Percentiles rank a stretch among this genome's conserved stretches.
Conservation (phyloP, 2,797 vertebrate genomes). For the Hipposideros larvatus region DNA sequence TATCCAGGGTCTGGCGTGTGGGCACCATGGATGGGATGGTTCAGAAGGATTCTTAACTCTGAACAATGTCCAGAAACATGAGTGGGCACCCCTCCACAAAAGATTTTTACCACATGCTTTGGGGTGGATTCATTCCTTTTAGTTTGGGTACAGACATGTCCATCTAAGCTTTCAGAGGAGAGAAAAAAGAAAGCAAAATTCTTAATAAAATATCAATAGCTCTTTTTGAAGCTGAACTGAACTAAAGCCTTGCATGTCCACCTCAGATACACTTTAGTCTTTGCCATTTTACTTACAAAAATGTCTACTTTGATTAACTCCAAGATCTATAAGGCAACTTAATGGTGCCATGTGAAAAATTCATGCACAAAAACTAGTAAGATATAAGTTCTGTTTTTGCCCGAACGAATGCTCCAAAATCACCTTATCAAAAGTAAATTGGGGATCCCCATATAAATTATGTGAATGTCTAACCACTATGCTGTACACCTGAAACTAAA, state of each 20-base stretch:
- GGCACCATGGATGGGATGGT: not conserved
- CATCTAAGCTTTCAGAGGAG: conserved; percentile 42
- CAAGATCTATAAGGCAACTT: not conserved
- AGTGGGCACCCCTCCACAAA: not conserved
- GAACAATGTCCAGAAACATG: not conserved
- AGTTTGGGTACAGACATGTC: not conserved
- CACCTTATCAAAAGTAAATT: not conserved
- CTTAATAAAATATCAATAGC: conserved; percentile 39
- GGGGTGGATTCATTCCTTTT: conserved; percentile 28
- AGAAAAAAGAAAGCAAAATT: conserved; percentile 47
- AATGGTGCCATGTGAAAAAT: not conserved
- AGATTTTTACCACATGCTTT: not conserved
- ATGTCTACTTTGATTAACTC: conserved; percentile 9
- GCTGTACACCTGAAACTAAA: no score
- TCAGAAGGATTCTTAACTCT: not conserved
- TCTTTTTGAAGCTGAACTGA: conserved; percentile 40
- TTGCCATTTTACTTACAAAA: conserved; percentile 39
- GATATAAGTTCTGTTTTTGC: conserved; percentile 45
- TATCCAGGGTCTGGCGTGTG: not conserved
- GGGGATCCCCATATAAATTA: no score
- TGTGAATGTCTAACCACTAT: no score
- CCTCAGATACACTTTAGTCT: conserved; percentile 6
- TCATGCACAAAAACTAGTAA: conserved; percentile 4
- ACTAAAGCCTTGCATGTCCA: not conserved
- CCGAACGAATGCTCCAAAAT: conserved; percentile 32